Conservation (phyloP, 2,113 vertebrate species). For the Megaptera novaeangliae region DNA sequence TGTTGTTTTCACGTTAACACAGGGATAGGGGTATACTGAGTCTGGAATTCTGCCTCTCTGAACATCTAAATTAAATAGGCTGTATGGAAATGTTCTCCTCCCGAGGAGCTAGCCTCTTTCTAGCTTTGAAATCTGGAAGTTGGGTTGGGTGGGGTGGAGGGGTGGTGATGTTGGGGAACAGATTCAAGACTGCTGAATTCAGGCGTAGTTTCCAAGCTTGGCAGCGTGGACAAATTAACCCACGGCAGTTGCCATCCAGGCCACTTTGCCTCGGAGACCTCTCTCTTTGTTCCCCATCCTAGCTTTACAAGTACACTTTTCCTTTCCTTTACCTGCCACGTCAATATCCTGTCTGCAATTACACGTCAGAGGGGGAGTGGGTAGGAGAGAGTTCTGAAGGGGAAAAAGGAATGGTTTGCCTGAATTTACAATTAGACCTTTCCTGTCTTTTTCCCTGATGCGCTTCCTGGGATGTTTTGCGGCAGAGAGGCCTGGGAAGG, state of each 20-base stretch:
- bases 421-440: neutral
- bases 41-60: neutral
- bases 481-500: neutral
- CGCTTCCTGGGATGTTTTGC: neutral
- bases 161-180: neutral
- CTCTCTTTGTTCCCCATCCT: neutral
- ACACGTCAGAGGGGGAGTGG: neutral
- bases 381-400: neutral
- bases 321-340: neutral
- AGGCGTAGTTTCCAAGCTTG: neutral
- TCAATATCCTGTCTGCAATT: neutral
- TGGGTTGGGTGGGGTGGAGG: neutral
- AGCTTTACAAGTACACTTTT: neutral
- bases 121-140: constrained; percentile 1
- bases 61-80: neutral
- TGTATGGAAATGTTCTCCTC: neutral
- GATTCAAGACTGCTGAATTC: neutral
- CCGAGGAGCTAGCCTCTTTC: neutral
- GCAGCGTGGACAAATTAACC: neutral
- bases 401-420: neutral
- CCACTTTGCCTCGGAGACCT: neutral
- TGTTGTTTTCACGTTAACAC: neutral
- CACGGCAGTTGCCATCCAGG: neutral
- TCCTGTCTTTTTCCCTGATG: neutral
- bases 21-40: neutral